These are phyloP conservation scores for Blennius ocellaris DNA, from an alignment of 2,113 vertebrate species.

Conservation along the genomic window DNA sequence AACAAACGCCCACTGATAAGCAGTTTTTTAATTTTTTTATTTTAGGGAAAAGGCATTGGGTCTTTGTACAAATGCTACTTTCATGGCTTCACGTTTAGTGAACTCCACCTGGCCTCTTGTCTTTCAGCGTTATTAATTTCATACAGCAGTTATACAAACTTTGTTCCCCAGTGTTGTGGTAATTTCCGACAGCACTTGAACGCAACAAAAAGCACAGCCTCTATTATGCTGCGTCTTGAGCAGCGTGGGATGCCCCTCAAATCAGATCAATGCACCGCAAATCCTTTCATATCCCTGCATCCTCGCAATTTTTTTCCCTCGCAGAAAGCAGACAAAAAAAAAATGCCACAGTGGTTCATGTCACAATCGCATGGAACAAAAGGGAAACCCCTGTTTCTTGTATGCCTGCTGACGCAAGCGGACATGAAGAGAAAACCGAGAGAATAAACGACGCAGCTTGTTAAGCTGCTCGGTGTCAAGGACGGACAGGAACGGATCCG, in stretches of 20 bases:
- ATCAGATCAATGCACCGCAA: conserved; percentile 3
- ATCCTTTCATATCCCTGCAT: conserved; percentile 19
- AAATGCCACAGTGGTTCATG: conserved; percentile 16
- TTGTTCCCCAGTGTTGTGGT: not conserved
- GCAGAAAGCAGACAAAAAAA: conserved; percentile 2
- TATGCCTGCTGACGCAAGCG: conserved; percentile 52
- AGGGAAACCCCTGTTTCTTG: conserved; percentile 55
- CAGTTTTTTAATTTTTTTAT: too few species aligned
- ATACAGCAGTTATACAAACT: not conserved
- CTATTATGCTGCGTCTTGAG: conserved; percentile 2
- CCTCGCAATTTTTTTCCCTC: not conserved
- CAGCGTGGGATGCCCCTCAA: conserved; percentile 8
- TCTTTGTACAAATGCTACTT: too few species aligned
- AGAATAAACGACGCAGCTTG: not conserved
- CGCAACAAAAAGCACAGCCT: conserved; percentile 16
- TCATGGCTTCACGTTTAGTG: too few species aligned
- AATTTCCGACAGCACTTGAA: conserved; percentile 19
- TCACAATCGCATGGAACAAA: conserved; percentile 19
- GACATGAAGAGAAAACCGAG: conserved; percentile 18
- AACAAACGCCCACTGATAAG: too few species aligned
- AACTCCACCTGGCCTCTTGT: too few species aligned
- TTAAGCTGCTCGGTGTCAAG: not conserved
- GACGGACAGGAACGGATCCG: not conserved
- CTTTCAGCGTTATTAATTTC: not conserved
- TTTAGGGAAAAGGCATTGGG: too few species aligned